A percentile compares a stretch with the other conserved stretches of the same genome.
These are phyloP conservation scores for Pampus argenteus DNA, from an alignment of 2,797 vertebrate genomes.

Conservation along the genomic window DNA sequence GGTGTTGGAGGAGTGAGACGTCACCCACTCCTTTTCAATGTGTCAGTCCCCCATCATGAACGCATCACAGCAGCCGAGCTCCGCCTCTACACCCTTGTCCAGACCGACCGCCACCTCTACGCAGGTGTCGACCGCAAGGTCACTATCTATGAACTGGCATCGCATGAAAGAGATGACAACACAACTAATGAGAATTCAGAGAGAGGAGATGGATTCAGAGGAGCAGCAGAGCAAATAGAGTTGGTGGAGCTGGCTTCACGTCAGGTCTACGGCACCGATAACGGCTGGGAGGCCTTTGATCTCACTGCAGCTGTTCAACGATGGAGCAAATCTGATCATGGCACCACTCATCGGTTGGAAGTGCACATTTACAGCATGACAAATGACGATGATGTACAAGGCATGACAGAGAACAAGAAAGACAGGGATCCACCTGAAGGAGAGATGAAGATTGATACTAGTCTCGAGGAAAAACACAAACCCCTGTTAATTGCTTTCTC, in stretches of 20 bases:
- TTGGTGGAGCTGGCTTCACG: conserved; percentile 88
- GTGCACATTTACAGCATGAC: conserved; percentile 90
- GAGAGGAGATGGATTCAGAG: conserved; percentile 50
- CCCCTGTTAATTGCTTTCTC: conserved; percentile 96
- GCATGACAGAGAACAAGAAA: conserved; percentile 45
- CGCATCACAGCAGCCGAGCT: conserved; percentile 92
- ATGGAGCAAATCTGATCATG: conserved; percentile 87
- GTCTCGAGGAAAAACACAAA: conserved; percentile 89
- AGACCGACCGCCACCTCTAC: conserved; percentile 89
- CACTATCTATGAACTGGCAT: conserved; percentile 89
- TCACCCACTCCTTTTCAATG: conserved; percentile 95
- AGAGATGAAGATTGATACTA: conserved; percentile 91
- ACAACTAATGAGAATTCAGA: conserved; percentile 23
- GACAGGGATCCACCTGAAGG: conserved; percentile 66
- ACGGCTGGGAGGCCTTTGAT: conserved; percentile 95
- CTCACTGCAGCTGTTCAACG: conserved; percentile 89
- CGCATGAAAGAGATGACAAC: conserved; percentile 48
- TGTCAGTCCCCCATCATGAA: conserved; percentile 95
- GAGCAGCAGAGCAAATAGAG: conserved; percentile 55
- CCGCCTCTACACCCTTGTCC: conserved; percentile 93
- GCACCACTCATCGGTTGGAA: conserved; percentile 90
- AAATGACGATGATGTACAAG: conserved; percentile 42
- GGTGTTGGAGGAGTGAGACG: conserved; percentile 86
- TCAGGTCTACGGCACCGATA: conserved; percentile 90
- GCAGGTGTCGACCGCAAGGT: conserved; percentile 92